Evolutionary conservation across 1,140 invertebrate genomes (phyloP).

Genomic region (Macrotrachela quadricornifera): DNA sequence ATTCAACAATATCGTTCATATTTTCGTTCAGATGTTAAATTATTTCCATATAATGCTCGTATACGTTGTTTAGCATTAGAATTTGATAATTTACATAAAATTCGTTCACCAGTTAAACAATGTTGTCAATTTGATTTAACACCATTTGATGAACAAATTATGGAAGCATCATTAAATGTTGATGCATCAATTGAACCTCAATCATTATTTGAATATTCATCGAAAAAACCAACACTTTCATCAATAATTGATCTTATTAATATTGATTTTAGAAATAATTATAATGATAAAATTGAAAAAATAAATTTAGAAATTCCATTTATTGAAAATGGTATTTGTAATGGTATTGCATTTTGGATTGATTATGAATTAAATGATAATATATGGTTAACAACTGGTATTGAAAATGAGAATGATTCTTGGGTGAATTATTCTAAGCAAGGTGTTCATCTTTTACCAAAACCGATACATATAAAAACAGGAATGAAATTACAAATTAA

Average conservation of each 20-base stretch:
- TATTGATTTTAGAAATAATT: constrained; percentile 18
- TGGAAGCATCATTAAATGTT: constrained; percentile 50
- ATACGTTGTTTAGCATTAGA: constrained; percentile 55
- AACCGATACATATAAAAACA: background rate
- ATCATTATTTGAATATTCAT: constrained; percentile 80
- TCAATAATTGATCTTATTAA: constrained; percentile 37
- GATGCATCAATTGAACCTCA: constrained; percentile 63
- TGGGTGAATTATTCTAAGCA: constrained; percentile 63
- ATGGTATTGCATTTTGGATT: constrained; percentile 45
- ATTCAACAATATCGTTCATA: constrained; percentile 9
- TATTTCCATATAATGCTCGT: constrained; percentile 33
- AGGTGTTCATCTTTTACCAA: constrained; percentile 38
- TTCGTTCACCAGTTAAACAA: constrained; percentile 48
- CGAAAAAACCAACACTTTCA: constrained; percentile 14
- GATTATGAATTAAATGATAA: constrained; percentile 47
- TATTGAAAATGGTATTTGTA: constrained; percentile 17
- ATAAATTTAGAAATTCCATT: background rate
- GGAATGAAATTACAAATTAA: too few relatives aligned
- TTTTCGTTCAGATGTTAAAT: constrained; percentile 9
- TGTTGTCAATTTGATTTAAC: constrained; percentile 66
- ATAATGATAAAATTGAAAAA: constrained; percentile 5
- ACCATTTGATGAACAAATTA: constrained; percentile 62
- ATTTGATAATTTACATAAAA: constrained; percentile 77
- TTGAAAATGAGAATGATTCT: constrained; percentile 37
- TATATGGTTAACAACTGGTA: constrained; percentile 22